phyloP scores from a whole-genome alignment of 2,888 invertebrate genomes.

The Drosophila paranaensis region DNA sequence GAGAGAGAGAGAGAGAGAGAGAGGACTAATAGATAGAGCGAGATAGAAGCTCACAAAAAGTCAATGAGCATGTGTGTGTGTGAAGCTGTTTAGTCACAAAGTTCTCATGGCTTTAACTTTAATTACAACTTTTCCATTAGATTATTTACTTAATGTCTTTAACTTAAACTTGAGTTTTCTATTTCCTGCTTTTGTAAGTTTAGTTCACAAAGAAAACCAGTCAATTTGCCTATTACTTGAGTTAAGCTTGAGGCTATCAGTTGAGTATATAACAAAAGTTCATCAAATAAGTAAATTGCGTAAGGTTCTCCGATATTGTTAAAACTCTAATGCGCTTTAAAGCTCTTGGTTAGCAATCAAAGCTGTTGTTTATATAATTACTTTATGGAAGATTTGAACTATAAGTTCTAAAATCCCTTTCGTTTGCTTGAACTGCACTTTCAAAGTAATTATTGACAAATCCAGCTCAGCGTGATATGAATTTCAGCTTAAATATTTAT shows the following conservation, averaged over 20 bases:
- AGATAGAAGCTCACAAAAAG: background rate
- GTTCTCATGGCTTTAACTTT: constrained; percentile 17
- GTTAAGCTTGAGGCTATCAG: constrained; percentile 9
- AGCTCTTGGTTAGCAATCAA: background rate
- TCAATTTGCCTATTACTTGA: background rate
- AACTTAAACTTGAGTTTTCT: constrained; percentile 11
- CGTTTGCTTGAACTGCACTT: background rate
- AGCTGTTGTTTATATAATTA: too few species aligned
- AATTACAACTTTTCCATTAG: constrained; percentile 34
- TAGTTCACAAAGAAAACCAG: background rate
- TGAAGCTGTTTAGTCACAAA: constrained; percentile 20
- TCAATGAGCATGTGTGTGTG: background rate
- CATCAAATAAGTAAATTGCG: background rate
- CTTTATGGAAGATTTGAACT: too few species aligned
- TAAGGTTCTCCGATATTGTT: too few species aligned
- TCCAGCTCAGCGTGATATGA: background rate
- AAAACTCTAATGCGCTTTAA: background rate
- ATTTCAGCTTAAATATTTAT: background rate
- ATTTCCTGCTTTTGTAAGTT: background rate
- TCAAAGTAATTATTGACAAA: background rate
- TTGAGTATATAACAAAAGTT: background rate
- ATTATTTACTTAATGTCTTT: constrained; percentile 9
- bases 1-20: background rate
- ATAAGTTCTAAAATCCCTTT: background rate
- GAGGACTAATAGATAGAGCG: background rate